Conservation (phyloP, 2,113 vertebrate species). For the Lipophrys pholis region DNA sequence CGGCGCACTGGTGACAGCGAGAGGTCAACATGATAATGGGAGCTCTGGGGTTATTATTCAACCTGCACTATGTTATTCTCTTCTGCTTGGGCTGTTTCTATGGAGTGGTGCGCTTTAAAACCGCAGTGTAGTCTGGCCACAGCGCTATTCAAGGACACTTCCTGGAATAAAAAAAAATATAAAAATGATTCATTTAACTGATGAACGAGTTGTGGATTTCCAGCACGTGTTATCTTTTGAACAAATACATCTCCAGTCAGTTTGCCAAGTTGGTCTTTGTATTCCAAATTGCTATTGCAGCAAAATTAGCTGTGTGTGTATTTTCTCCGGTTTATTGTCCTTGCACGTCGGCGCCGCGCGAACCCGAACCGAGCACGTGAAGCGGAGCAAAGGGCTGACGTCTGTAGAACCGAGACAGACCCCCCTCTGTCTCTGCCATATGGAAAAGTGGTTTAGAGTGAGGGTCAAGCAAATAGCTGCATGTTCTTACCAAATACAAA, state of each 20-base stretch:
- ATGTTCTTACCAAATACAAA: slow-evolving; percentile 67
- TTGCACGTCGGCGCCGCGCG: background rate
- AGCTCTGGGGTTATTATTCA: slow-evolving; percentile 60
- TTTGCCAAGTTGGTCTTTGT: background rate
- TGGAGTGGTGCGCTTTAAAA: slow-evolving; percentile 33
- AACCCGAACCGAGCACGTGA: slow-evolving; percentile 1
- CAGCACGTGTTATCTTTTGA: background rate
- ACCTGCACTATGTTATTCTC: slow-evolving; percentile 43
- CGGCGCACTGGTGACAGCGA: slow-evolving; percentile 20
- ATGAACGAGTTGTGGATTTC: background rate
- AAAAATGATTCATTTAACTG: background rate
- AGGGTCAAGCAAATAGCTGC: slow-evolving; percentile 54
- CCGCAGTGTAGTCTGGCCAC: slow-evolving; percentile 5
- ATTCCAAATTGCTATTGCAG: background rate
- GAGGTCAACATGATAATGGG: slow-evolving; percentile 73
- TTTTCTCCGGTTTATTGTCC: slow-evolving; percentile 10
- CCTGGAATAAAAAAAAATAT: background rate
- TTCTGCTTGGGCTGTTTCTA: slow-evolving; percentile 54
- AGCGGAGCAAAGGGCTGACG: slow-evolving; percentile 16
- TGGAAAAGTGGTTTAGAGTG: slow-evolving; percentile 71
- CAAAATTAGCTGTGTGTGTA: background rate
- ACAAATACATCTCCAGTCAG: background rate
- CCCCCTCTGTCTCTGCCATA: slow-evolving; percentile 55
- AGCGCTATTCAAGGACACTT: background rate
- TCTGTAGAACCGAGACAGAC: slow-evolving; percentile 38